Evolutionary conservation across 2,888 invertebrate species (phyloP).

Genomic region (Athalia rosae): DNA sequence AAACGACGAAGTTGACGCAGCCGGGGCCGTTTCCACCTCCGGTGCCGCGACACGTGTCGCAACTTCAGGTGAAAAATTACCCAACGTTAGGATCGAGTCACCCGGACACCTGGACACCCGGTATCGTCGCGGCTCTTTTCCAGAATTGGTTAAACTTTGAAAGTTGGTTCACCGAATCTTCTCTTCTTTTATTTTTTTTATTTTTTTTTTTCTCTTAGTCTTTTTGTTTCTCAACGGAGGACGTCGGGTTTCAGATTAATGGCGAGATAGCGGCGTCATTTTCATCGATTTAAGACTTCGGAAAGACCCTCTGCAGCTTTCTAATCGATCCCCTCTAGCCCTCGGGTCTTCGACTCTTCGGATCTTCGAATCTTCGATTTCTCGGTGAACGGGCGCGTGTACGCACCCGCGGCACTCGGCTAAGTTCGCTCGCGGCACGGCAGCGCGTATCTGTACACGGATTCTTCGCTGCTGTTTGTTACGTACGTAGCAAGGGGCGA

Average conservation of each 20-base stretch:
- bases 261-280: slow-evolving; percentile 27
- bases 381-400: background rate
- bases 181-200: too few relatives aligned
- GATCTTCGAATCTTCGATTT: background rate
- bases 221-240: background rate
- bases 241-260: slow-evolving; percentile 10
- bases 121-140: too few relatives aligned
- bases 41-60: slow-evolving; percentile 23
- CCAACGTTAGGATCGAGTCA: background rate
- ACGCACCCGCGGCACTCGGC: slow-evolving; percentile 9
- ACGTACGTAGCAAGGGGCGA: slow-evolving; percentile 60
- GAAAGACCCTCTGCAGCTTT: slow-evolving; percentile 23
- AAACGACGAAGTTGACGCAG: too few relatives aligned
- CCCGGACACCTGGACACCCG: too few relatives aligned
- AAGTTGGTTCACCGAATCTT: too few relatives aligned
- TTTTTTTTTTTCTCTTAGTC: too few relatives aligned
- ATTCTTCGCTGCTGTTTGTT: slow-evolving; percentile 5
- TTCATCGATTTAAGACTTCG: slow-evolving; percentile 21
- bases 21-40: background rate
- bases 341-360: slow-evolving; percentile 3
- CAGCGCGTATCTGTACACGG: background rate
- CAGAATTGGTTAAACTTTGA: too few relatives aligned
- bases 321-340: slow-evolving; percentile 16
- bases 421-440: background rate
- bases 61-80: slow-evolving; percentile 15